Evolutionary conservation across 2,888 invertebrate genomes (phyloP).

Genomic region (Tipula vernalis): DNA sequence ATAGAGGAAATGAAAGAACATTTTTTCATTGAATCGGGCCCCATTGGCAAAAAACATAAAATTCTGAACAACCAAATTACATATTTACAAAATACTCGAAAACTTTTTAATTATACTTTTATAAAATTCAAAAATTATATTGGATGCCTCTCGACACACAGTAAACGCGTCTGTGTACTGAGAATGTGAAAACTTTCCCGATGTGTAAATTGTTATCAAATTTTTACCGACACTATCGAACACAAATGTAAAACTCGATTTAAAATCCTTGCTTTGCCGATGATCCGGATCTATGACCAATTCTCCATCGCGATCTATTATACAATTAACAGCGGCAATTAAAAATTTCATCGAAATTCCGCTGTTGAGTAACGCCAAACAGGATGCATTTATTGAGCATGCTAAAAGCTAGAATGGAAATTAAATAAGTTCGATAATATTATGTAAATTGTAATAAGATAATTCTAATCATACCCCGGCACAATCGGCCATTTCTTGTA

Average conservation of each 20-base stretch:
- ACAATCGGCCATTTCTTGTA: constrained; percentile 79
- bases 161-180: constrained; percentile 54
- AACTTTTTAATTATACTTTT: constrained; percentile 48
- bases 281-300: constrained; percentile 50
- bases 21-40: too few species aligned
- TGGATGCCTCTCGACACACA: constrained; percentile 52
- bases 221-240: constrained; percentile 53
- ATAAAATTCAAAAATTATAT: constrained; percentile 60
- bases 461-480: constrained; percentile 48
- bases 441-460: neutral
- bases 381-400: constrained; percentile 69
- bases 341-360: constrained; percentile 73
- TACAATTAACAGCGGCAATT: constrained; percentile 67
- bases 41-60: too few species aligned
- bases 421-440: neutral
- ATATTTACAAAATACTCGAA: constrained; percentile 23
- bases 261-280: constrained; percentile 39
- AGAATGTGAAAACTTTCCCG: constrained; percentile 51
- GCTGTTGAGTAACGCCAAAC: constrained; percentile 69
- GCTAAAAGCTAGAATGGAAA: constrained; percentile 55
- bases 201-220: constrained; percentile 51
- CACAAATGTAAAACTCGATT: constrained; percentile 56
- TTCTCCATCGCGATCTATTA: constrained; percentile 46
- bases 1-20: too few species aligned
- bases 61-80: too few species aligned